phyloP scores from a whole-genome alignment of 2,113 vertebrate genomes.

The Elephantulus edwardii region DNA sequence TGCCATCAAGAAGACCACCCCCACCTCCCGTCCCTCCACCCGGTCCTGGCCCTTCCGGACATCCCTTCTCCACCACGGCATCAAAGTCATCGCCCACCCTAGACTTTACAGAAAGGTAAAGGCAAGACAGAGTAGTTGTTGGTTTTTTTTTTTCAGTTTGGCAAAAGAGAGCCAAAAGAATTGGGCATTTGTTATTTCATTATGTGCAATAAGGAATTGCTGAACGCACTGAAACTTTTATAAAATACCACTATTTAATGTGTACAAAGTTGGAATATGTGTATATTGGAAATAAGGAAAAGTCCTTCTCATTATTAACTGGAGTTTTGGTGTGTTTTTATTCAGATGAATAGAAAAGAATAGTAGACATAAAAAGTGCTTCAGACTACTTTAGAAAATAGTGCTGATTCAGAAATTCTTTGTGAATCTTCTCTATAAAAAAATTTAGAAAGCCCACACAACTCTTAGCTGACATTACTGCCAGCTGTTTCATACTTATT shows the following conservation, averaged over 20 bases:
- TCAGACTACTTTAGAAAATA: conserved; percentile 41
- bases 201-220: conserved; percentile 85
- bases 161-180: conserved; percentile 72
- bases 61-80: conserved; percentile 74
- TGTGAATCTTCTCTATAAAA: conserved; percentile 54
- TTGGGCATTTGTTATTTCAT: conserved; percentile 81
- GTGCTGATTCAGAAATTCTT: conserved; percentile 62
- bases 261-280: conserved; percentile 81
- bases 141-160: background rate
- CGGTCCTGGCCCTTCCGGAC: conserved; percentile 75
- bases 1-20: conserved; percentile 85
- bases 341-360: conserved; percentile 70
- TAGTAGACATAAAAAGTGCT: conserved; percentile 64
- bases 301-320: conserved; percentile 62
- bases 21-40: conserved; percentile 84
- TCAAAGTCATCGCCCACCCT: conserved; percentile 76
- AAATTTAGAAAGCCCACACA: conserved; percentile 50
- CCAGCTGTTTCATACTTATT: conserved; percentile 61
- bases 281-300: conserved; percentile 82
- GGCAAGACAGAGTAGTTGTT: background rate
- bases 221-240: conserved; percentile 81
- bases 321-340: conserved; percentile 64
- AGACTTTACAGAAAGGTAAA: conserved; percentile 90
- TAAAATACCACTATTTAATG: conserved; percentile 80
- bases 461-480: conserved; percentile 51